These are phyloP conservation scores for Phortica magna DNA, from an alignment of 2,888 invertebrate genomes.

Conservation along the genomic window DNA sequence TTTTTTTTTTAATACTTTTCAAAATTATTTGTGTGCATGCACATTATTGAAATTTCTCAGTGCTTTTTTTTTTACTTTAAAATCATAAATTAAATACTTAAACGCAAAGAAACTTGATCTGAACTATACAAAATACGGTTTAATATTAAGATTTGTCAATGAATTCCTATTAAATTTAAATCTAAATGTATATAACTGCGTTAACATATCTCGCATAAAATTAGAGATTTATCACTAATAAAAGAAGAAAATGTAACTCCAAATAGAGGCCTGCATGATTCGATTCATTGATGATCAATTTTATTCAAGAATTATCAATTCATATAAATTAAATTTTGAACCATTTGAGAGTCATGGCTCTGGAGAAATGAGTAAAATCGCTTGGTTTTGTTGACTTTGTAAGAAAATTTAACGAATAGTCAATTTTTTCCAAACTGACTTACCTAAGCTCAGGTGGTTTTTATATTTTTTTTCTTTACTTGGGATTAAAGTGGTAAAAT, in stretches of 20 bases:
- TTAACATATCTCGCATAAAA: constrained; percentile 6
- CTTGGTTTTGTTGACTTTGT: no score
- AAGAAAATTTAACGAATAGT: no score
- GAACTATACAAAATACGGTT: constrained; percentile 55
- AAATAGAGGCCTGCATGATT: background rate
- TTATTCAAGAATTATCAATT: no score
- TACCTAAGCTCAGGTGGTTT: no score
- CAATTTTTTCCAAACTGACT: no score
- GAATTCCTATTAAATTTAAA: constrained; percentile 74
- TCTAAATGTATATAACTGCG: constrained; percentile 4
- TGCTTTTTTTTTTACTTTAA: constrained; percentile 1
- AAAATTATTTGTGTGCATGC: background rate
- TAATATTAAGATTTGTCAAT: constrained; percentile 65
- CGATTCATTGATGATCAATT: no score
- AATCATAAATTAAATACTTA: constrained; percentile 10
- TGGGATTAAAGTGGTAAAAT: no score
- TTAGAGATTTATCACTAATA: background rate
- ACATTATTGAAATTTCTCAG: background rate
- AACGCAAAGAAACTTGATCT: constrained; percentile 35
- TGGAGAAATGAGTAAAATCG: no score
- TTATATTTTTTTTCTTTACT: no score
- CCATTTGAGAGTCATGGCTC: no score
- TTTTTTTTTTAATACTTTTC: background rate
- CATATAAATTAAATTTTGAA: no score
- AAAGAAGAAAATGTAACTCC: background rate